A percentile compares a stretch with the other conserved stretches of the same genome.
phyloP scores from a whole-genome alignment of 2,888 invertebrate species.

The Aproaerema taeniolella region DNA sequence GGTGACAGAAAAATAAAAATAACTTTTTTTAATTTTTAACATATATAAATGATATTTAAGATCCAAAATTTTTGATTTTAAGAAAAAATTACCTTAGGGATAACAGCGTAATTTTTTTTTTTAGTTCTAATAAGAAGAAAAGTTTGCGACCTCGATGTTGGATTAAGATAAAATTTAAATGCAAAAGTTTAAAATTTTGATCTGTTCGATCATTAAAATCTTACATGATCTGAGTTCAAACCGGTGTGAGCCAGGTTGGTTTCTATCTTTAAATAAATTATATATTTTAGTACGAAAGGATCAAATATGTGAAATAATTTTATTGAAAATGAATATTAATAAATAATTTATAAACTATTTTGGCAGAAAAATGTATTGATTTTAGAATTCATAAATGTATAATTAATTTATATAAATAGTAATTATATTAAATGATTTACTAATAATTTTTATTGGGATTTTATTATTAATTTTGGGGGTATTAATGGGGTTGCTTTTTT shows the following conservation, averaged over 20 bases:
- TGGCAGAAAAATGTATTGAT: too few relatives aligned
- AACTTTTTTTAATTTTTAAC: too few relatives aligned
- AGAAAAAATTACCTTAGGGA: conserved; percentile 88
- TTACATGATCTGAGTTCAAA: conserved; percentile 94
- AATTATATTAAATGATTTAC: too few relatives aligned
- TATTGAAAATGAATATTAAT: too few relatives aligned
- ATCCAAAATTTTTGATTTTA: conserved; percentile 79
- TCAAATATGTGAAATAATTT: conserved; percentile 77
- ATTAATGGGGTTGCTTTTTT: too few relatives aligned
- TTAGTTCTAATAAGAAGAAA: conserved; percentile 84
- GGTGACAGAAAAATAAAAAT: conserved; percentile 80
- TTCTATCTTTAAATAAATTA: conserved; percentile 83
- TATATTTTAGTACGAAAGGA: conserved; percentile 90
- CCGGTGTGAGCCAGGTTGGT: conserved; percentile 91
- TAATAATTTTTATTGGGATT: too few relatives aligned
- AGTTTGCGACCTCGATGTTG: conserved; percentile 94
- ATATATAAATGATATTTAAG: too few relatives aligned
- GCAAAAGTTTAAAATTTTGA: conserved; percentile 82
- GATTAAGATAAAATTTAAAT: conserved; percentile 84
- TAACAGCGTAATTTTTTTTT: conserved; percentile 89
- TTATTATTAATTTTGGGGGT: too few relatives aligned
- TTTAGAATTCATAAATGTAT: too few relatives aligned
- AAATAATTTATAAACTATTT: too few relatives aligned
- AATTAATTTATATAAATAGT: too few relatives aligned
- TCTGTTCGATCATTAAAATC: conserved; percentile 90